Evolutionary conservation across 2,113 vertebrate genomes (phyloP), one percentile per base, ranked within the genome.

Genomic region (Crotalus viridis): DNA sequence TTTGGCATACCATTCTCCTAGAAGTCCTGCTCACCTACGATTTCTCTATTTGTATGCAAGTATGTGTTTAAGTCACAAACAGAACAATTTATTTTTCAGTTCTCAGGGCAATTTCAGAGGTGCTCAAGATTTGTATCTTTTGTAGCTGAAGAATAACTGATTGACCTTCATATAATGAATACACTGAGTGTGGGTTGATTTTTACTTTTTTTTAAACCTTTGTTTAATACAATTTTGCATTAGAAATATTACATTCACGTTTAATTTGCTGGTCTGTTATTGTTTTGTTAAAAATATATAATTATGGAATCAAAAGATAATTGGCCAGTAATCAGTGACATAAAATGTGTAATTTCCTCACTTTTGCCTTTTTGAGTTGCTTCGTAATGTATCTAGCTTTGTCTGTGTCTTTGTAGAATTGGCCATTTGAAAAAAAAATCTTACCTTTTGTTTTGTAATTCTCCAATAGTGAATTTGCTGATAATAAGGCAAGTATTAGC

Each of bases 1-100:
- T 94, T 93, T 93, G 94, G 95, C 94, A 94, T 89, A 90, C 94
- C 91, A 85, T 95, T 96, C 94, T 92, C 95, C 94, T 91, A 96
- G 61, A 57, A n/a, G 92, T 88, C 91, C 87, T 89, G 64, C 94
- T 94, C 93, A 95, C 95, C 94, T 94, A 59, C 22, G n/a, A 33
- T 57, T 57, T 89, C 26, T 92, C 91, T 69, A 21, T 46, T 24
- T 48, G 1, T 89, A 19, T 61, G 94, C 57, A 22, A 33, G 43
- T 48, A 22, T 64, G 10, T 69, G 39, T 54, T 46, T 54, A 33
- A 87, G 2, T 2, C 43, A 4, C 89, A 89, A 93, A 48, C 0
- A 81, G 8, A 51, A 86, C 26, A 54, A 51, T 0, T 89, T 55
- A 19, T 0, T 87, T 54, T 91, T 88, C 85, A 94, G n/a, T 88